phyloP scores from a whole-genome alignment of 2,113 vertebrate species.

The Phaethon lepturus region DNA sequence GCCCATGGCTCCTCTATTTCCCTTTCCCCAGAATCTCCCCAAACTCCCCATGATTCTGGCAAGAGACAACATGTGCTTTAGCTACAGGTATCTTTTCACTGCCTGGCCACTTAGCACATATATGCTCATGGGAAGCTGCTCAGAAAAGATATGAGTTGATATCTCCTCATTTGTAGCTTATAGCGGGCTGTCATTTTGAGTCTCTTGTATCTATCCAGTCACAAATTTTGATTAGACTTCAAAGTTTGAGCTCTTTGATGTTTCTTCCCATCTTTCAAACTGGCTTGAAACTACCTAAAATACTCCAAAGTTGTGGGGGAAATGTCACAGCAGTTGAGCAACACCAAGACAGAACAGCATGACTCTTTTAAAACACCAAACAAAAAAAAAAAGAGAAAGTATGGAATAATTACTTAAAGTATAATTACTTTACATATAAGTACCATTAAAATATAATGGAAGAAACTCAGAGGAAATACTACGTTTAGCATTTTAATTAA shows the following conservation, averaged over 20 bases:
- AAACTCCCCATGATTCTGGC: accelerated
- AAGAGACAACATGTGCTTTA: background rate
- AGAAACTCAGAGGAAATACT: background rate
- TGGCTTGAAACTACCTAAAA: background rate
- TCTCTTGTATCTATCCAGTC: background rate
- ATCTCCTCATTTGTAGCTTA: background rate
- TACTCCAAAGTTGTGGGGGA: background rate
- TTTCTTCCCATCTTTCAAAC: background rate
- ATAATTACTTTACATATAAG: background rate
- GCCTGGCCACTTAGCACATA: background rate
- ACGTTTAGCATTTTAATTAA: background rate
- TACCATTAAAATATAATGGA: background rate
- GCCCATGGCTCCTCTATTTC: background rate
- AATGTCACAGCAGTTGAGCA: background rate
- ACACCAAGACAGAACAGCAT: background rate
- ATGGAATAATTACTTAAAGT: background rate
- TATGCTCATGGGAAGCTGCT: background rate
- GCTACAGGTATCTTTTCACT: background rate
- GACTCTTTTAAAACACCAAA: background rate
- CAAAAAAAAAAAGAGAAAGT: background rate
- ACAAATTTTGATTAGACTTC: background rate
- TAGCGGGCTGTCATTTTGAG: background rate
- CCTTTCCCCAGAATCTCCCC: background rate
- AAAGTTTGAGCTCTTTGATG: background rate
- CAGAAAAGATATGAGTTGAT: background rate